Evolutionary conservation across 2,888 invertebrate genomes (phyloP).

Genomic region (Sthenelais limicola): DNA sequence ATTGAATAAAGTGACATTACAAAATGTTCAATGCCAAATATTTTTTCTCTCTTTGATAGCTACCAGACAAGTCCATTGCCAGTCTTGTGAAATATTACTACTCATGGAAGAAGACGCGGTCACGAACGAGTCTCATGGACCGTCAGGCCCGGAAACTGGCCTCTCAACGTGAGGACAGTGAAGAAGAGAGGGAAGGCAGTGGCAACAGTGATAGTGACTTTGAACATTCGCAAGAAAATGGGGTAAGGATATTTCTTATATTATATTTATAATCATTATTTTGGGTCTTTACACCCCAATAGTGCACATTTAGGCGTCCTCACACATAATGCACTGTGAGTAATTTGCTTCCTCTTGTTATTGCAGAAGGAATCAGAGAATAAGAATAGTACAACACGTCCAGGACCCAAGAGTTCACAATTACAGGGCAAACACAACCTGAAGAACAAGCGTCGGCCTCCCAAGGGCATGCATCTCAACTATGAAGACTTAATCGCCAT

Average conservation of each 20-base stretch:
- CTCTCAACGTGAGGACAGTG: constrained; percentile 41
- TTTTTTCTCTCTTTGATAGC: too few species aligned
- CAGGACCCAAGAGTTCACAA: constrained; percentile 48
- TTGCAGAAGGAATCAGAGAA: constrained; percentile 47
- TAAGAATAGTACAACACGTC: constrained; percentile 40
- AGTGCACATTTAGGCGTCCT: neutral
- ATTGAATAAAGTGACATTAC: too few species aligned
- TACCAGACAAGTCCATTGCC: constrained; percentile 97
- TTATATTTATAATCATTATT: too few species aligned
- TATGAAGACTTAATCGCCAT: constrained; percentile 95
- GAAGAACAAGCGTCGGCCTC: constrained; percentile 82
- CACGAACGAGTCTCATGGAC: constrained; percentile 94
- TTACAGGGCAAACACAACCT: constrained; percentile 76
- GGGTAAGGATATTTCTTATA: constrained; percentile 71
- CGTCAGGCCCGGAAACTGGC: constrained; percentile 76
- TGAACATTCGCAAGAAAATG: constrained; percentile 88
- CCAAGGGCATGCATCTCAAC: constrained; percentile 97
- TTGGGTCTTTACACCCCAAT: too few species aligned
- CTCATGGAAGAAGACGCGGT: constrained; percentile 97
- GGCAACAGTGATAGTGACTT: constrained; percentile 80
- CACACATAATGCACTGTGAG: neutral
- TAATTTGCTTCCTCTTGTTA: too few species aligned
- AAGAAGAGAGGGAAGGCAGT: constrained; percentile 83
- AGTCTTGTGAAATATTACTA: constrained; percentile 98
- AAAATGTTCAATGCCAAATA: too few species aligned